phyloP scores from a whole-genome alignment of 2,113 vertebrate species.

The Rostratula benghalensis region DNA sequence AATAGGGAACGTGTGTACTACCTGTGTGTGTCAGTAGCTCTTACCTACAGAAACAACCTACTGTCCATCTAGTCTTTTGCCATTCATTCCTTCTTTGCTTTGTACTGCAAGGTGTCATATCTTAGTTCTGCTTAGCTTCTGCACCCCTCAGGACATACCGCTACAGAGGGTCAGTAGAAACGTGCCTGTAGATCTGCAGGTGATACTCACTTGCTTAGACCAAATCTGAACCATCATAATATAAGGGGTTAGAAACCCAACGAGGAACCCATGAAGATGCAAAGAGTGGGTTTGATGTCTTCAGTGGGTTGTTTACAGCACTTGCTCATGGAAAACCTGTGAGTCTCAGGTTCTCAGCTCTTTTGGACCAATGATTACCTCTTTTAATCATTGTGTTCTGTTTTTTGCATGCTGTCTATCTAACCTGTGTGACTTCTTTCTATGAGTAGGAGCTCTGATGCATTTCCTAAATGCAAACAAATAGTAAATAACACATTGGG shows the following conservation, averaged over 20 bases:
- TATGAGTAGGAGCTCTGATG: not conserved
- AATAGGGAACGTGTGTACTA: not conserved
- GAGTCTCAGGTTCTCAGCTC: not conserved
- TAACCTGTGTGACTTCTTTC: not conserved
- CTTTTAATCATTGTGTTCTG: not conserved
- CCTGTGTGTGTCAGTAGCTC: not conserved
- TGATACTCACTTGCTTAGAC: not conserved
- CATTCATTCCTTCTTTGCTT: not conserved
- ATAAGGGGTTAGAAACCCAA: accelerated
- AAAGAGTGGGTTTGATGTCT: not conserved
- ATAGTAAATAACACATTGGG: not conserved
- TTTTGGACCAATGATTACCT: not conserved
- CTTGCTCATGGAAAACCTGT: not conserved
- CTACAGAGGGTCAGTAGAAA: not conserved
- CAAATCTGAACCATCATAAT: not conserved
- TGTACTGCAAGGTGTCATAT: not conserved
- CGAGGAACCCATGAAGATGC: not conserved
- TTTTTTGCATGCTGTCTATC: not conserved
- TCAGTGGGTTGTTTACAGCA: not conserved
- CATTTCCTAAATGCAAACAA: not conserved
- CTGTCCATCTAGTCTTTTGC: not conserved
- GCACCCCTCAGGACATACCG: not conserved
- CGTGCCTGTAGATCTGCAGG: accelerated
- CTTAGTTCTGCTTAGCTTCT: not conserved
- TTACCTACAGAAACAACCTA: not conserved